Base-by-base conservation (phyloP, 2,113 vertebrate species). In the Leucopsar rothschildi region DNA sequence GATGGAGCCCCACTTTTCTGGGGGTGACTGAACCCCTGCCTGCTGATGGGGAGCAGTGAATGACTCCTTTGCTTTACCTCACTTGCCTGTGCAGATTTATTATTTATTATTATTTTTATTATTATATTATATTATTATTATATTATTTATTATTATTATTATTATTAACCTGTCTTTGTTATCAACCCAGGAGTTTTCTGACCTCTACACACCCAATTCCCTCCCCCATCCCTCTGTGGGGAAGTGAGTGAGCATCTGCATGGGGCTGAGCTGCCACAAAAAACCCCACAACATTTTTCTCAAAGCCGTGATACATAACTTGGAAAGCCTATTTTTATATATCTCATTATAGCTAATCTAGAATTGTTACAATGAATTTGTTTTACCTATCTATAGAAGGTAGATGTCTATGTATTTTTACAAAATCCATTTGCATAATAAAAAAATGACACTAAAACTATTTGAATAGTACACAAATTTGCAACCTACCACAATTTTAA, bases 171-270 rank as follows among this genome's bases (percentile, higher is more conserved):
- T n/a, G 6, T 28, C 31, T 82, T 86, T 31, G 20, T 53, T 53
- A 21, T 14, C 50, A 88, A 9, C 5, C 12, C 8, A 3, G 0
- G 11, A 27, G 7, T 64, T 68, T 86, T 81, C 31, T 64, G 10
- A 20, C 23, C 63, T 49, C 33, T 33, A 16, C 8, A 1, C 1
- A 29, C 5, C 3, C 7, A 12, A 2, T 18, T 60, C 17, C 47
- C 17, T 29, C 7, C 12, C 18, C 5, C 6, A 17, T 22, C 15
- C 11, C 8, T 12, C 53, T 7, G 5, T 0, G 4, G 2, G 4
- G 14, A 18, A n/a, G 9, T 6, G 5, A 65, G 45, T 2, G 17
- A 53, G 9, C 1, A 2, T 7, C 45, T 70, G 18, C 0, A 3
- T 19, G 25, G 35, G 17, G 3, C 40, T 49, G 8, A 75, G 14